These are phyloP conservation scores for Planiliza haematocheilus DNA, from an alignment of 2,113 vertebrate species.

Conservation along the genomic window DNA sequence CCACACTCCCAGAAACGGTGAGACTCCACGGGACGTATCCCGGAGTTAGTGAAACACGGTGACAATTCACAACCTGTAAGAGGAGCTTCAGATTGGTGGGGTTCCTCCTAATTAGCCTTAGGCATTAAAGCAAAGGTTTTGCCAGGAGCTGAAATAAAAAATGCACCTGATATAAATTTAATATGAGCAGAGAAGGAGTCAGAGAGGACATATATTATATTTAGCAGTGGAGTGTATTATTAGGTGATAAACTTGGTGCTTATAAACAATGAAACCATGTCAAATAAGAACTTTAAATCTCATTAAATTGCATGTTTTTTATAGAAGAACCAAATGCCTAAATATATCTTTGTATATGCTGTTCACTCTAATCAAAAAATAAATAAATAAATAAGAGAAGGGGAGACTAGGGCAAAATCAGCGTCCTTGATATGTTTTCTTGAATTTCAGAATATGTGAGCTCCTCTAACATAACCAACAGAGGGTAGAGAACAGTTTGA, in stretches of 20 bases:
- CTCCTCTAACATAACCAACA: neutral
- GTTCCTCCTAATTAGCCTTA: neutral
- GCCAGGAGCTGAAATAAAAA: neutral
- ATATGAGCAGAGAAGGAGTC: neutral
- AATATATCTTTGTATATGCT: too few relatives aligned
- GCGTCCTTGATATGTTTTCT: too few relatives aligned
- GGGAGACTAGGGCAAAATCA: too few relatives aligned
- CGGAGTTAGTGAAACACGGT: too few relatives aligned
- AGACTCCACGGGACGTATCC: neutral
- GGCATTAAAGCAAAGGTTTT: neutral
- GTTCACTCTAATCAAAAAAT: too few relatives aligned
- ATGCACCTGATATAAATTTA: too few relatives aligned
- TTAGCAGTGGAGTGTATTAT: neutral
- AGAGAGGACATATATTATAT: neutral
- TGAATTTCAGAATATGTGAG: too few relatives aligned
- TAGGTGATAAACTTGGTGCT: neutral
- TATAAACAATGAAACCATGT: neutral
- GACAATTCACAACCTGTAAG: neutral
- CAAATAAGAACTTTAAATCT: neutral
- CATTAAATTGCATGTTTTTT: neutral
- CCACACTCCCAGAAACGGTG: constrained; percentile 65
- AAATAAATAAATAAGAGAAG: too few relatives aligned
- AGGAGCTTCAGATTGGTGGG: constrained; percentile 1
- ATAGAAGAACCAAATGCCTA: too few relatives aligned
- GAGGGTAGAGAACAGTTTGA: neutral